These are phyloP conservation scores for Drosophila mauritiana DNA, from an alignment of 1,140 invertebrate genomes.

Conservation along the genomic window DNA sequence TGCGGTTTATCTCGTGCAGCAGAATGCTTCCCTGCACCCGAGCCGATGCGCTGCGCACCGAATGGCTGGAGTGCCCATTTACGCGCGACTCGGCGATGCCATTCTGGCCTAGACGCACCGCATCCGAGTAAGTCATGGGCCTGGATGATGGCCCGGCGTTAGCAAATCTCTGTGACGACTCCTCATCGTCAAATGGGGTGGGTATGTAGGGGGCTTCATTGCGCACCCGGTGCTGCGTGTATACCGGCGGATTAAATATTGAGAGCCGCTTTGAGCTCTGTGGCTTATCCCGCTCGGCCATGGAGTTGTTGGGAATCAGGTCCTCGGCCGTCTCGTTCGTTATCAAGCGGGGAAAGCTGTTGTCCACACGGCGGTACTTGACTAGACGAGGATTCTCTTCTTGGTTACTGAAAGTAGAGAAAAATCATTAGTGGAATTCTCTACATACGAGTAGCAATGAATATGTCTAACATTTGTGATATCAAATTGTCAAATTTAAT, in stretches of 20 bases:
- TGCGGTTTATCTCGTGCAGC: slow-evolving; percentile 31
- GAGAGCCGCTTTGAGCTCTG: slow-evolving; percentile 44
- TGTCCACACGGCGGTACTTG: slow-evolving; percentile 78
- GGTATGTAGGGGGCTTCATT: not conserved
- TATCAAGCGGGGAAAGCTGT: slow-evolving; percentile 75
- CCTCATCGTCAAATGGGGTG: slow-evolving; percentile 45
- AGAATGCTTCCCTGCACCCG: slow-evolving; percentile 28
- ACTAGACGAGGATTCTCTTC: slow-evolving; percentile 19
- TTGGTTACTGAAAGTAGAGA: not conserved
- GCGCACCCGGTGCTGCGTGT: slow-evolving; percentile 27
- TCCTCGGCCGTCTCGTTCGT: slow-evolving; percentile 60
- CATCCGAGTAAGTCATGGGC: slow-evolving; percentile 54
- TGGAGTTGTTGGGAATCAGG: slow-evolving; percentile 9
- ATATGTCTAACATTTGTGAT: no score
- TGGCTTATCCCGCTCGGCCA: slow-evolving; percentile 9
- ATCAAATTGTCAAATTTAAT: no score
- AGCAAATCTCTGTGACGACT: not conserved
- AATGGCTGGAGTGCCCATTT: slow-evolving; percentile 11
- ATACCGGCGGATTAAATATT: slow-evolving; percentile 47
- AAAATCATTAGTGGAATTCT: no score
- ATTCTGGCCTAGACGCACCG: slow-evolving; percentile 56
- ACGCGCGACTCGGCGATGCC: slow-evolving; percentile 26
- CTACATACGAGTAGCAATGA: no score
- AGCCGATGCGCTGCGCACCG: not conserved
- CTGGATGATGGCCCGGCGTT: slow-evolving; percentile 4